Evolutionary conservation across 2,888 invertebrate genomes (phyloP), one percentile per base, ranked within the genome.

Genomic region (Eubasilissa splendida): DNA sequence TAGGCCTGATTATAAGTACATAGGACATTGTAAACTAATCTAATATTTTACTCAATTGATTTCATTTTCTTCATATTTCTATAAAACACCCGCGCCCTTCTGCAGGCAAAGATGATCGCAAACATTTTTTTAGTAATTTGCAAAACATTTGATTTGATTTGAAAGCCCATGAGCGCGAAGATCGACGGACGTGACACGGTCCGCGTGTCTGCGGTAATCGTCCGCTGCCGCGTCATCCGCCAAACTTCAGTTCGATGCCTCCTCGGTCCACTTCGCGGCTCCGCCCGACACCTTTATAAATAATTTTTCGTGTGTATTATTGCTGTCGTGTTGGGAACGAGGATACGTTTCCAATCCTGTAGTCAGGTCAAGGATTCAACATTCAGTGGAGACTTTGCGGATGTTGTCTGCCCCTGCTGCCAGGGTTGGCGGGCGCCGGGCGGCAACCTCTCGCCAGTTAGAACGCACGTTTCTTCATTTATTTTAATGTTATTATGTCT

Each of bases 331-430:
- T 52, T 78, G 73, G 65, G 79, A 74, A 79, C 74, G 74, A 74
- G 79, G 79, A 79, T 79, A 74, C 53, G 74, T 50, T 54, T 74
- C 74, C 60, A 79, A 79, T 31, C 63, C 76, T 42, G 71, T 33
- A 65, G 81, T 70, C 79, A 60, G 81, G 81, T 81, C 81, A 81
- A 81, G 81, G 81, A 81, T 81, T 79, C 42, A 68, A 79, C 71
- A 22, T 22, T 22, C 22, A 22, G 1, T 1, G 22, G 22, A 22
- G 22, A 59, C 70, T 14, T 79, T 79, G 71, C 81, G 81, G 81
- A 81, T 81, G 81, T 79, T 68, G 79, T 75, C 75, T 68, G 65
- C 54, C 54, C 53, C 42, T 31, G 11, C 14, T 31, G 33, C 22
- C 60, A 63, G 60, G 60, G 60, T 73, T 78, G 77, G 53, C 31